Percentiles rank a stretch among this genome's conserved stretches.
These are phyloP conservation scores for Shargacucullia verbasci DNA, from an alignment of 2,888 invertebrate species.

Conservation along the genomic window DNA sequence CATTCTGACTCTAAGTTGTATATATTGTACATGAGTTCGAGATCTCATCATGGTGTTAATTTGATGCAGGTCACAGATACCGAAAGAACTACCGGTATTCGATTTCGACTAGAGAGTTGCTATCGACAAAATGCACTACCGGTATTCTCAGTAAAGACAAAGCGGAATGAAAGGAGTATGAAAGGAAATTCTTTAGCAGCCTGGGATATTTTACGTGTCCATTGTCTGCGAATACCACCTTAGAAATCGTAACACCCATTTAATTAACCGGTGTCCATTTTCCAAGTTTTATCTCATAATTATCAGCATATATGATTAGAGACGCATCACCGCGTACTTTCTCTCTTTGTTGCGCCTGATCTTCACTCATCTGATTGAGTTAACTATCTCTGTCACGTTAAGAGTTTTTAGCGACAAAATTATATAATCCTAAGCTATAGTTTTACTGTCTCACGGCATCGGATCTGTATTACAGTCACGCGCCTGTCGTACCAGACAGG, in stretches of 20 bases:
- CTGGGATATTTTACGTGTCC: slow-evolving; percentile 25
- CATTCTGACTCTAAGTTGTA: too few relatives aligned
- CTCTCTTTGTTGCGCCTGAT: slow-evolving; percentile 50
- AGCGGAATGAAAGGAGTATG: slow-evolving; percentile 7
- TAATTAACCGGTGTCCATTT: slow-evolving; percentile 31
- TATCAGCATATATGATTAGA: slow-evolving; percentile 47
- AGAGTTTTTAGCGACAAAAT: slow-evolving; percentile 36
- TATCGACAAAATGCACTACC: slow-evolving; percentile 11
- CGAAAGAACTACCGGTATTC: too few relatives aligned
- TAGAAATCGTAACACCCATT: slow-evolving; percentile 42
- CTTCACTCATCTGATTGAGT: slow-evolving; percentile 49
- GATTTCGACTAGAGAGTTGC: neutral
- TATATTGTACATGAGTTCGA: too few relatives aligned
- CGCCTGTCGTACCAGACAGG: slow-evolving; percentile 43
- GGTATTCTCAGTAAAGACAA: slow-evolving; percentile 16
- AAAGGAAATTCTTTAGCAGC: slow-evolving; percentile 25
- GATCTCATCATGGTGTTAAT: too few relatives aligned
- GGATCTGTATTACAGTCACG: slow-evolving; percentile 52
- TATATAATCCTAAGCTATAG: slow-evolving; percentile 45
- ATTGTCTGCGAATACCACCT: slow-evolving; percentile 45
- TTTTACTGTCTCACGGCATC: slow-evolving; percentile 33
- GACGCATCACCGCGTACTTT: slow-evolving; percentile 52
- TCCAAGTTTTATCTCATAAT: slow-evolving; percentile 44
- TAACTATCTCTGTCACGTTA: slow-evolving; percentile 36
- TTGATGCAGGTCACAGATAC: too few relatives aligned